Base-by-base conservation (phyloP, 2,888 invertebrate species). In the Odontomyia ornata region DNA sequence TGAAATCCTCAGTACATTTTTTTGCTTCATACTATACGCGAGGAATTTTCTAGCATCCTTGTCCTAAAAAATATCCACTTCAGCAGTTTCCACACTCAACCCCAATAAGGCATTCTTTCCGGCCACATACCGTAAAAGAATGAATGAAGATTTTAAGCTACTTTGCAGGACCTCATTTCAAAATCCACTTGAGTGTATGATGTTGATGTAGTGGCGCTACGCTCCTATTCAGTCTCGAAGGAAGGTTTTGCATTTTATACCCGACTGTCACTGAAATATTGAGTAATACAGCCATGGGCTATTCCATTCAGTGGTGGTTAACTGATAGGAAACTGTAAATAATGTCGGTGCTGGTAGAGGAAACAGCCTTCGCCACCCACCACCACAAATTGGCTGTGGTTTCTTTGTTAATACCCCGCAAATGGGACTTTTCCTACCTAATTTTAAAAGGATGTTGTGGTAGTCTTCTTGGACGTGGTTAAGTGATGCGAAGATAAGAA, bases 211-310 rank as follows among this genome's bases (percentile, higher is more conserved):
- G 1, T 25, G 27, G 7, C 28, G n/a, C 18, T 71, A 23, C 52
- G 23, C 36, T n/a, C n/a, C n/a, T 21, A 36, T 15, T 25, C 28
- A 71, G 43, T 71, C 71, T 25, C 47, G 27, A 25, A 25, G 52
- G 27, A 71, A 46, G 71, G 52, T 71, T 71, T 71, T 71, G 47
- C 71, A 71, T 47, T 71, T 67, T 52, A 46, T 71, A 47, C 71
- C 71, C 9, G n/a, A n/a, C n/a, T n/a, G n/a, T n/a, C 36, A 36
- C 71, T 73, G 73, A 73, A 73, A 73, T 73, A 73, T 73, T 60
- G 36, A 73, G 60, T 57, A 73, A 73, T 57, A 57, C 60, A 60
- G 73, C 73, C 36, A 28, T 30, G 57, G 71, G 36, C 73, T 73
- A 57, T 36, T 73, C 23, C 57, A 60, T 73, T 73, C 57, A 73